These are phyloP conservation scores for Hyposoter didymator DNA, from an alignment of 2,888 invertebrate genomes.

Conservation along the genomic window DNA sequence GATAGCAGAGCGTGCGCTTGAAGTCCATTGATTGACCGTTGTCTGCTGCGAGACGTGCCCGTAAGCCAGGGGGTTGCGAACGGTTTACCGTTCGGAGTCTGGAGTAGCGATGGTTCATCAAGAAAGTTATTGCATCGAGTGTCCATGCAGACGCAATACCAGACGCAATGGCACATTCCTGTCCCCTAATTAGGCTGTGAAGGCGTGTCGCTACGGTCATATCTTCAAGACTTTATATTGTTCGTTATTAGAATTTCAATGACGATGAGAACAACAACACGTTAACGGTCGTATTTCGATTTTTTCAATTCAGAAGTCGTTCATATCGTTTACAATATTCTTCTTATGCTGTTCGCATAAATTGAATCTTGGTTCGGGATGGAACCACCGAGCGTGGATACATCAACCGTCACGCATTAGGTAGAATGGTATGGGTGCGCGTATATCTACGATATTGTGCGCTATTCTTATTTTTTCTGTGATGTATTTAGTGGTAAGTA, in stretches of 20 bases:
- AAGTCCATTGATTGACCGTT: slow-evolving; percentile 83
- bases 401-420: not conserved
- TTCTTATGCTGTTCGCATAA: not conserved
- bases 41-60: slow-evolving; percentile 73
- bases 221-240: not conserved
- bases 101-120: slow-evolving; percentile 78
- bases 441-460: not conserved
- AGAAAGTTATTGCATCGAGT: slow-evolving; percentile 79
- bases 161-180: slow-evolving; percentile 52
- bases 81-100: slow-evolving; percentile 29
- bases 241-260: not conserved
- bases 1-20: slow-evolving; percentile 79
- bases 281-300: not conserved
- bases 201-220: not conserved
- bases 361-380: not conserved
- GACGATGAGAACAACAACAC: not conserved
- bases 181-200: not conserved
- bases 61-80: slow-evolving; percentile 63
- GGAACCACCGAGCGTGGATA: not conserved
- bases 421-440: not conserved
- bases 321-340: not conserved
- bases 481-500: slow-evolving; percentile 15
- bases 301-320: not conserved
- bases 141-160: slow-evolving; percentile 61
- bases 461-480: not conserved